Evolutionary conservation across 2,797 vertebrate genomes (phyloP).

Genomic region (Diplodus sargus): DNA sequence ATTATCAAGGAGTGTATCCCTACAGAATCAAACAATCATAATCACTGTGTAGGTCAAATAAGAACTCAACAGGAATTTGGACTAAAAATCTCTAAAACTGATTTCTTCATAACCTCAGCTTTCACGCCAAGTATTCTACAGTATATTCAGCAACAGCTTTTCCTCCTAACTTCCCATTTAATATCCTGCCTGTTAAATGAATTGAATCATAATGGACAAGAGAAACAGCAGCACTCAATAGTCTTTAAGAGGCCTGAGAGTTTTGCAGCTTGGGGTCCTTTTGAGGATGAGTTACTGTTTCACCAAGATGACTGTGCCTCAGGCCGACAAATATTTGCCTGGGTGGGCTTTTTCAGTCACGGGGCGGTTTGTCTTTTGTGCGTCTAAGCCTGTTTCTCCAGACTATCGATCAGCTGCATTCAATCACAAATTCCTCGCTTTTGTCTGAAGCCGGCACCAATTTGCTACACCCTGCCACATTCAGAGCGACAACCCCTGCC

Average conservation of each 20-base stretch:
- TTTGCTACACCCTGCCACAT: neutral
- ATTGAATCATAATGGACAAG: neutral
- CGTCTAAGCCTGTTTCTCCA: conserved; percentile 31
- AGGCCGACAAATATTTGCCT: conserved; percentile 56
- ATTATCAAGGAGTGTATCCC: no score
- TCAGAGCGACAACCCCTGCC: neutral
- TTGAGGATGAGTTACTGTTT: conserved; percentile 63
- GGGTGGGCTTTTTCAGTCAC: conserved; percentile 30
- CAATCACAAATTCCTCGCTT: conserved; percentile 41
- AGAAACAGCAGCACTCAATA: conserved; percentile 21
- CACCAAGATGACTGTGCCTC: conserved; percentile 45
- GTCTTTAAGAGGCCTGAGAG: conserved; percentile 21
- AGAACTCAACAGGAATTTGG: neutral
- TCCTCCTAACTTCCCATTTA: neutral
- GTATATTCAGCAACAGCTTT: conserved; percentile 1
- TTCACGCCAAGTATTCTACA: neutral
- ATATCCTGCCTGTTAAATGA: conserved; percentile 17
- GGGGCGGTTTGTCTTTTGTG: conserved; percentile 30
- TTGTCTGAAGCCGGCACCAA: conserved; percentile 30
- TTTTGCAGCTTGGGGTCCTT: conserved; percentile 33
- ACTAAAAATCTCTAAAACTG: neutral
- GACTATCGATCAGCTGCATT: conserved; percentile 43
- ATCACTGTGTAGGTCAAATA: conserved; percentile 3
- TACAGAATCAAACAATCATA: conserved; percentile 40
- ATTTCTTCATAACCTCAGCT: neutral